phyloP scores from a whole-genome alignment of 2,888 invertebrate genomes.

The Proisotoma minuta region DNA sequence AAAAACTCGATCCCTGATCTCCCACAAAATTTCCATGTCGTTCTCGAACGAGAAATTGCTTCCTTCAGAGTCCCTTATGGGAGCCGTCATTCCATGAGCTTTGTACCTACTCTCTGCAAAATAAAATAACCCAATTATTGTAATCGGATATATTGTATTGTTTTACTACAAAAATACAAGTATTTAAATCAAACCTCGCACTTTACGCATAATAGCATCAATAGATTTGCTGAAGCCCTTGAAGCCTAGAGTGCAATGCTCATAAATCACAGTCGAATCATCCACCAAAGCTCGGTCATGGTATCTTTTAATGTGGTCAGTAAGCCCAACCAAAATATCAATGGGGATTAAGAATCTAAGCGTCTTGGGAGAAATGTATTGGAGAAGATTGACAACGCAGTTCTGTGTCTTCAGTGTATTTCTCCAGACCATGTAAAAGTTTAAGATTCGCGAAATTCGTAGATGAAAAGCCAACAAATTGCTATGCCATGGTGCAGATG shows the following conservation, averaged over 20 bases:
- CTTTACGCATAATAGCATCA: neutral
- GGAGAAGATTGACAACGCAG: neutral
- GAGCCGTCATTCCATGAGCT: neutral
- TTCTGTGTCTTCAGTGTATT: neutral
- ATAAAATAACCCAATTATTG: too few relatives aligned
- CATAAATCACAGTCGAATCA: neutral
- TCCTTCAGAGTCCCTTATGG: neutral
- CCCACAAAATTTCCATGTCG: neutral
- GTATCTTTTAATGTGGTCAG: neutral
- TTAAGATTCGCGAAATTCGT: neutral
- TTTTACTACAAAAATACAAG: too few relatives aligned
- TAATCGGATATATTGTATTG: too few relatives aligned
- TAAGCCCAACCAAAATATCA: neutral
- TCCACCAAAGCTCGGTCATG: neutral
- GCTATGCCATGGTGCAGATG: neutral
- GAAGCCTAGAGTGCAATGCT: neutral
- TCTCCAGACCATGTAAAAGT: neutral
- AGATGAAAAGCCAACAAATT: neutral
- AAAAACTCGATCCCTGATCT: too few relatives aligned
- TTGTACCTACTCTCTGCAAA: too few relatives aligned
- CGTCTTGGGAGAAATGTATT: neutral
- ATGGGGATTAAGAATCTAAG: neutral
- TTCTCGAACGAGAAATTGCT: neutral
- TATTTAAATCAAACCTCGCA: neutral
- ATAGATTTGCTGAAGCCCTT: neutral